A percentile compares a stretch with the other conserved stretches of the same genome.
Conservation (phyloP, 2,113 vertebrate species). For the Gasterosteus nipponicus region DNA sequence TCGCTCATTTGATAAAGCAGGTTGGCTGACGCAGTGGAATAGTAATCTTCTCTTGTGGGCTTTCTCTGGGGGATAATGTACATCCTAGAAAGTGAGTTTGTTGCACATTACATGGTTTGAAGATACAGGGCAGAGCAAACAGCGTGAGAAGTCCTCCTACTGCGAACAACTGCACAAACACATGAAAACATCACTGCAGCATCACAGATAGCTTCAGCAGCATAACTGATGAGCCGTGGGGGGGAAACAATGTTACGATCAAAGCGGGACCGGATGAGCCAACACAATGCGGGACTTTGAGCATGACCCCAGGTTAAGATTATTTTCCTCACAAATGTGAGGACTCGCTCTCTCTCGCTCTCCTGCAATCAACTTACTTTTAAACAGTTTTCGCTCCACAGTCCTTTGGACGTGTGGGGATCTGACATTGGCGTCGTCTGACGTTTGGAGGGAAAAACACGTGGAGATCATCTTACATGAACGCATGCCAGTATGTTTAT, state of each 20-base stretch:
- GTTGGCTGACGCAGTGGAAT: constrained; percentile 69
- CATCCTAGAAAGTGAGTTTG: constrained; percentile 67
- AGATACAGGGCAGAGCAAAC: constrained; percentile 49
- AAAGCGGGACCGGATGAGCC: not conserved
- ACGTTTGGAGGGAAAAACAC: not conserved
- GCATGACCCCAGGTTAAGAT: not conserved
- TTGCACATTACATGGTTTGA: constrained; percentile 48
- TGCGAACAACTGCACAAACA: constrained; percentile 3
- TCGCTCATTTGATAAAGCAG: constrained; percentile 82
- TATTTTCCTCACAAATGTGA: not conserved
- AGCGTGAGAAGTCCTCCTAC: constrained; percentile 25
- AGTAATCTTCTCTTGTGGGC: constrained; percentile 61
- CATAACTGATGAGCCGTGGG: constrained; percentile 32
- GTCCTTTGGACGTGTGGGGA: too few species aligned
- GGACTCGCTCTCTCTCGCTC: not conserved
- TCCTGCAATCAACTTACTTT: not conserved
- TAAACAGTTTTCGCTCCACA: not conserved
- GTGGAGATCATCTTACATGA: too few species aligned
- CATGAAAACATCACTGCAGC: constrained; percentile 10
- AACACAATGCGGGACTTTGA: not conserved
- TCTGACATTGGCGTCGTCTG: not conserved
- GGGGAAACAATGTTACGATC: constrained; percentile 1
- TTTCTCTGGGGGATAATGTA: constrained; percentile 61
- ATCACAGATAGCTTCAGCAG: constrained; percentile 18
- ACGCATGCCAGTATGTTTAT: too few species aligned